Conservation (phyloP, 2,797 vertebrate genomes). For the Spheniscus humboldti region DNA sequence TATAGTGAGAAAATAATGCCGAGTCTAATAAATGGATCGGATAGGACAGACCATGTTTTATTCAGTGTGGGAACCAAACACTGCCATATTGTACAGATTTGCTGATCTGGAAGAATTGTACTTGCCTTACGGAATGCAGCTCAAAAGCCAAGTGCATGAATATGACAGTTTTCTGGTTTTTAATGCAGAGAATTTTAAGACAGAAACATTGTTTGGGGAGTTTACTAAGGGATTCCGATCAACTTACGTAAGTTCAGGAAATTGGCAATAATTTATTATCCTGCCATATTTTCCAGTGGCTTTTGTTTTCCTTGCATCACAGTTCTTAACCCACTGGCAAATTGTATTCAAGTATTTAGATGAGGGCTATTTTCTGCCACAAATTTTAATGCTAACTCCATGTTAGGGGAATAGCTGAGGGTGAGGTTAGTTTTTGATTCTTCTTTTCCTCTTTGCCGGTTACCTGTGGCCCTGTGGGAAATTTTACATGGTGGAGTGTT, state of each 20-base stretch:
- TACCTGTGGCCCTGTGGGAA: neutral
- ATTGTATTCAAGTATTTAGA: neutral
- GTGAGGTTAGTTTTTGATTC: neutral
- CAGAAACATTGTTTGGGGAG: neutral
- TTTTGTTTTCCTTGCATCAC: slow-evolving; percentile 7
- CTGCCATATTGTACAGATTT: slow-evolving; percentile 4
- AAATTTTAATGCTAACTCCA: neutral
- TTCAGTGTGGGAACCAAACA: slow-evolving; percentile 33
- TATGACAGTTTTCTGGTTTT: neutral
- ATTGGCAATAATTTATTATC: neutral
- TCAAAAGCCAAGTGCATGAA: neutral
- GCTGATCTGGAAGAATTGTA: slow-evolving; percentile 11
- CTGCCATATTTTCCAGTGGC: neutral
- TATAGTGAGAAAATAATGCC: slow-evolving; percentile 21
- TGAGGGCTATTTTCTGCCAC: neutral
- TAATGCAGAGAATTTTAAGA: neutral
- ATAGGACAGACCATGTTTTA: slow-evolving; percentile 17
- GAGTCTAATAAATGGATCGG: neutral
- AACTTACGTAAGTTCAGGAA: neutral
- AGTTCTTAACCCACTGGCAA: neutral
- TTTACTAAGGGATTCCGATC: slow-evolving; percentile 14
- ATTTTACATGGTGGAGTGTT: neutral
- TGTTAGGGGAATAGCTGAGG: neutral
- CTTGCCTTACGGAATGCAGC: neutral
- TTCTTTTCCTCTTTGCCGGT: neutral